Percentiles rank a stretch among this genome's conserved stretches.
Evolutionary conservation across 2,888 invertebrate species (phyloP).

Genomic region (Pristionchus entomophagus): DNA sequence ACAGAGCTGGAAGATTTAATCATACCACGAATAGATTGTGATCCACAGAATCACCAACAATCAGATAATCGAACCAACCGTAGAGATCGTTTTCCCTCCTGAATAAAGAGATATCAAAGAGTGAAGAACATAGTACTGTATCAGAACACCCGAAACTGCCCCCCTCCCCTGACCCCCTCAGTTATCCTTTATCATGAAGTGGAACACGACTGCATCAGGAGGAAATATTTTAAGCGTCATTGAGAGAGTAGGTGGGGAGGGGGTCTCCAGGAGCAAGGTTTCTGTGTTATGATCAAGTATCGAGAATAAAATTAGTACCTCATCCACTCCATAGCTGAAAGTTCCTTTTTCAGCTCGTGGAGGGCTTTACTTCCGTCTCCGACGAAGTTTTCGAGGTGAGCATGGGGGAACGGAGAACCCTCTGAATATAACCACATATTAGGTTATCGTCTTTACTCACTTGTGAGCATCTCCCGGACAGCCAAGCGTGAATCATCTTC

Average conservation of each 20-base stretch:
- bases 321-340: background rate
- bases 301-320: background rate
- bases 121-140: too few species aligned
- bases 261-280: too few species aligned
- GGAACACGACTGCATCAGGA: too few species aligned
- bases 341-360: background rate
- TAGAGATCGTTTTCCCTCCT: constrained; percentile 38
- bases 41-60: too few species aligned
- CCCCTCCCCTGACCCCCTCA: too few species aligned
- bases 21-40: too few species aligned
- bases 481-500: background rate
- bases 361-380: background rate
- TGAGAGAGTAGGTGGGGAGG: too few species aligned
- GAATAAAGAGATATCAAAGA: background rate
- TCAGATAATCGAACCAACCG: too few species aligned
- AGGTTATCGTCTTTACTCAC: background rate
- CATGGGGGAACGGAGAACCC: constrained; percentile 11
- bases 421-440: background rate
- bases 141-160: too few species aligned
- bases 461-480: background rate
- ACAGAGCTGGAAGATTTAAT: background rate
- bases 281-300: too few species aligned
- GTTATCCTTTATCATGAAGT: background rate
- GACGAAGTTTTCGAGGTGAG: constrained; percentile 19
- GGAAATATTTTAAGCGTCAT: too few species aligned